Conservation (phyloP, 2,113 vertebrate species). For the Eretmochelys imbricata region DNA sequence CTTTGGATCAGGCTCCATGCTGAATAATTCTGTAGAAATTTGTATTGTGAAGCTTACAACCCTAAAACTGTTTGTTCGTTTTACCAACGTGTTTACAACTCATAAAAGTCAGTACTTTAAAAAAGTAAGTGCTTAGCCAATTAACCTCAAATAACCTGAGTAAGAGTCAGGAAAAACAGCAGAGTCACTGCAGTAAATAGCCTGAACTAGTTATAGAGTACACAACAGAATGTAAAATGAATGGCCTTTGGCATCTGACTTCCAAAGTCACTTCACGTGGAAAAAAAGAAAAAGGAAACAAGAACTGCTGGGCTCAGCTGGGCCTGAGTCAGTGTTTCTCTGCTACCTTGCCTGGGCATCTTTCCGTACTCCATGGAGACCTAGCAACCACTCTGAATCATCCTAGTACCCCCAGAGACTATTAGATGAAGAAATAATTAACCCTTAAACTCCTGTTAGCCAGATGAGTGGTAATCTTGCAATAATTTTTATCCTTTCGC, state of each 20-base stretch:
- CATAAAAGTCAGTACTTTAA: neutral
- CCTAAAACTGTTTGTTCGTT: neutral
- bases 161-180: neutral
- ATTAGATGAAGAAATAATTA: neutral
- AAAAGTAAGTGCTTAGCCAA: neutral
- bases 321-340: neutral
- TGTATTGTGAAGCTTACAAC: neutral
- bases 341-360: neutral
- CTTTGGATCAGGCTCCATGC: neutral
- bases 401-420: neutral
- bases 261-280: slow-evolving; percentile 18
- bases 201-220: neutral
- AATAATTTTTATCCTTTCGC: slow-evolving; percentile 23
- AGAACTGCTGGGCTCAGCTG: neutral
- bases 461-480: neutral
- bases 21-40: neutral
- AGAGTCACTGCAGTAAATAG: neutral
- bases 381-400: neutral
- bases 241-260: neutral
- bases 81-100: slow-evolving; percentile 28
- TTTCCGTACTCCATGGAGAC: neutral
- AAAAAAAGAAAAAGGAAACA: neutral
- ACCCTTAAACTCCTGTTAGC: neutral
- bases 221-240: slow-evolving; percentile 41
- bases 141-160: slow-evolving; percentile 22